A percentile compares a stretch with the other conserved stretches of the same genome.
Conservation (phyloP, 2,113 vertebrate species). For the Indri indri region DNA sequence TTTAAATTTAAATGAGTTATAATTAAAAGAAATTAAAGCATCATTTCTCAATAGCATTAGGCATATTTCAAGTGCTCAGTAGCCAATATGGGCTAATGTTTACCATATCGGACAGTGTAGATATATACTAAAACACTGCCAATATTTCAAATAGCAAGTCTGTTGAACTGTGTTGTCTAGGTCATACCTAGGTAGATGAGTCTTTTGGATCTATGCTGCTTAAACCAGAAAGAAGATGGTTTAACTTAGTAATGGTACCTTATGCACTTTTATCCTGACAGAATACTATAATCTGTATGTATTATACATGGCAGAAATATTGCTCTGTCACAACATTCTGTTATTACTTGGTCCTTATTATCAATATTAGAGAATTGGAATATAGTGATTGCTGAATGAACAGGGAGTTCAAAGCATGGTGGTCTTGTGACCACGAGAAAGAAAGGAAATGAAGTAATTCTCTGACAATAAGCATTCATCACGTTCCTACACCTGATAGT, state of each 20-base stretch:
- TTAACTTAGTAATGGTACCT: neutral
- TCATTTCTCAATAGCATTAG: neutral
- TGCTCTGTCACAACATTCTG: neutral
- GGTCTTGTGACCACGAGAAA: neutral
- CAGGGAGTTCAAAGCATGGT: neutral
- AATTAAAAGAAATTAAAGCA: conserved; percentile 3
- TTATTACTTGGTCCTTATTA: neutral
- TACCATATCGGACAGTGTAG: neutral
- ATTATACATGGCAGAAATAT: neutral
- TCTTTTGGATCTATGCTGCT: neutral
- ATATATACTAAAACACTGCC: neutral
- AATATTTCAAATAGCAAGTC: neutral
- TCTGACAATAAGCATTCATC: neutral
- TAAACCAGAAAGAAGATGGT: neutral
- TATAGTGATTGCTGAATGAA: neutral
- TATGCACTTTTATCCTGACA: neutral
- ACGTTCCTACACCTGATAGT: neutral
- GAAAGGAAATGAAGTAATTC: neutral
- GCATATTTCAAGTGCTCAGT: neutral
- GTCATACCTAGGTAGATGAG: neutral
- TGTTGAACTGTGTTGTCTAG: neutral
- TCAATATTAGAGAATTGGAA: neutral
- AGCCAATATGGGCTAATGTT: neutral
- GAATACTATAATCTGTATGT: neutral
- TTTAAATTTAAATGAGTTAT: neutral